Base-by-base conservation (phyloP, 2,888 invertebrate genomes). In the Drosophila hamatofila region DNA sequence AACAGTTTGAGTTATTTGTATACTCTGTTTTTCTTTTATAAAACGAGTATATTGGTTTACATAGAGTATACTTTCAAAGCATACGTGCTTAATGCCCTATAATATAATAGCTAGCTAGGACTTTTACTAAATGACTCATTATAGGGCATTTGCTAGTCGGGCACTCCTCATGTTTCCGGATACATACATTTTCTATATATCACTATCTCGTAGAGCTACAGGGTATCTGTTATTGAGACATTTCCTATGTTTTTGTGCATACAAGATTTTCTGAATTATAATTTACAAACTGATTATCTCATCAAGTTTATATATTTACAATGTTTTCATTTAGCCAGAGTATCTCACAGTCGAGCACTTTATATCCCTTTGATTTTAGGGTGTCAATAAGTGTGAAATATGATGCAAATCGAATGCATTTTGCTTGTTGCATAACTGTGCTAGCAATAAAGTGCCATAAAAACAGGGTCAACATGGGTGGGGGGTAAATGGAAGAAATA, bases 351-450 rank as follows among this genome's bases (percentile, higher is more conserved):
- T 42, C 12, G 16, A 37, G 11, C 6, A 6, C 41, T 25, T 9
- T 1, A 0, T 41, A 3, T 7, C 2, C 1, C 2, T 12, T 12
- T 12, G 4, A n/a, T 35, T 35, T 46, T 18, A 11, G 60, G 56
- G 69, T 60, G 75, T 70, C 77, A 79, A 75, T 77, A 72, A 71
- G 72, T 48, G 63, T 56, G 80, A 77, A 66, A 71, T 71, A 75
- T 67, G 76, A 72, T 77, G 80, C 66, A 75, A 80, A 77, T 71
- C 75, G 63, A 82, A 86, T 86, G 83, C 86, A 81, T 71, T 87
- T 84, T 84, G 49, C 80, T 58, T 59, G 83, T 77, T 83, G 61
- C 60, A 64, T 62, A 78, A 66, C 48, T 65, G 54, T 30, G 55
- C 49, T 37, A 51, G 57, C 60, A 61, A 64, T 80, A 73, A 70